A percentile compares a stretch with the other conserved stretches of the same genome.
Conservation (phyloP, 2,113 vertebrate species). For the Anguilla rostrata region DNA sequence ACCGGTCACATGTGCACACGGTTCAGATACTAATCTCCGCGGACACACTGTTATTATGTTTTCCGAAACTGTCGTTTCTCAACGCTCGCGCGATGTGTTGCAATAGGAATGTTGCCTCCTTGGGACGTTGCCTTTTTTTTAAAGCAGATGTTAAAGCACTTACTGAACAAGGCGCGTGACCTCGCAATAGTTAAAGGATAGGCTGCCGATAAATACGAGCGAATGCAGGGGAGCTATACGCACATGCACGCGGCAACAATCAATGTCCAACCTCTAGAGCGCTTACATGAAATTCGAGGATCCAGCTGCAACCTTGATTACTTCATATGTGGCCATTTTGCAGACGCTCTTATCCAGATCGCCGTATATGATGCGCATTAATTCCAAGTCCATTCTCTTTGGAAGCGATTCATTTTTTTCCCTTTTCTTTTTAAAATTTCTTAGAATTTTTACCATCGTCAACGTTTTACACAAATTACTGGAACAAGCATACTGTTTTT, state of each 20-base stretch:
- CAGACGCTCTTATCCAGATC: too few relatives aligned
- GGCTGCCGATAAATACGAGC: neutral
- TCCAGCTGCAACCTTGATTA: neutral
- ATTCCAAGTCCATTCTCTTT: neutral
- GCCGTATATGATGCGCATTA: neutral
- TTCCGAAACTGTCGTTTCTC: constrained; percentile 18
- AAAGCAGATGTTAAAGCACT: neutral
- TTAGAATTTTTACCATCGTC: neutral
- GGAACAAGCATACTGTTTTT: neutral
- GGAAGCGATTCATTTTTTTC: too few relatives aligned
- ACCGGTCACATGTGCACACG: neutral
- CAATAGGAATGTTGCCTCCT: constrained; percentile 13
- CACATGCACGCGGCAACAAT: neutral
- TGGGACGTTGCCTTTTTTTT: neutral
- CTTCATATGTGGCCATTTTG: neutral
- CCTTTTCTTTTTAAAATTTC: neutral
- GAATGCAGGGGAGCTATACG: neutral
- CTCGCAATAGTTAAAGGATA: neutral
- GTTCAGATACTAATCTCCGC: neutral
- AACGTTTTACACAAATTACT: neutral
- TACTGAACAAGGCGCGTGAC: neutral
- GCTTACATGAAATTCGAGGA: neutral
- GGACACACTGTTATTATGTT: neutral
- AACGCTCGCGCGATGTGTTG: neutral
- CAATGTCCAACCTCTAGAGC: neutral